Conservation (phyloP, 2,797 vertebrate genomes). For the Hemibagrus guttatus region DNA sequence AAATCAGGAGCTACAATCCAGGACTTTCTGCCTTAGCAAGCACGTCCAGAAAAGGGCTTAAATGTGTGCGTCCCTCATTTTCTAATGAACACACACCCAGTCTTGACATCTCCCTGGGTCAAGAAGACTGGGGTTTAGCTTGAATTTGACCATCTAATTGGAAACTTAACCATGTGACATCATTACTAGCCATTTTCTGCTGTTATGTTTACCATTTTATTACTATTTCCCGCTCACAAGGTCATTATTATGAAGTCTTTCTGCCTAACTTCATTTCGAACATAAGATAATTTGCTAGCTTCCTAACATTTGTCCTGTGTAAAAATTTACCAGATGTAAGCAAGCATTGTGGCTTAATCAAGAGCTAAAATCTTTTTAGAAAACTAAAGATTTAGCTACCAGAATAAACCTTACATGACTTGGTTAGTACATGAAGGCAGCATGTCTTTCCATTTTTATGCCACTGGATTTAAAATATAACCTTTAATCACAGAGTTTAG, state of each 20-base stretch:
- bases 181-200: neutral
- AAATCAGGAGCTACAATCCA: neutral
- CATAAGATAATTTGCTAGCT: neutral
- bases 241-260: neutral
- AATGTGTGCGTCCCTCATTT: neutral
- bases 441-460: neutral
- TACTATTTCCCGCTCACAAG: neutral
- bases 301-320: neutral
- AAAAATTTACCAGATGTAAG: neutral
- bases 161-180: neutral
- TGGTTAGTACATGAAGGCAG: no score
- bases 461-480: neutral
- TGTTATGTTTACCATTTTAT: neutral
- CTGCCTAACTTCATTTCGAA: no score
- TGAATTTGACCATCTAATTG: neutral
- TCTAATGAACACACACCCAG: neutral
- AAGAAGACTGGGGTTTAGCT: neutral
- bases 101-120: neutral
- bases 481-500: neutral
- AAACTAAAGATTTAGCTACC: neutral
- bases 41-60: conserved; percentile 3
- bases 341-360: neutral
- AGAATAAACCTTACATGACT: neutral
- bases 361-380: neutral
- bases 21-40: neutral